Evolutionary conservation across 2,888 invertebrate genomes (phyloP), one percentile per base, ranked within the genome.

Genomic region (Trichogramma evanescens): DNA sequence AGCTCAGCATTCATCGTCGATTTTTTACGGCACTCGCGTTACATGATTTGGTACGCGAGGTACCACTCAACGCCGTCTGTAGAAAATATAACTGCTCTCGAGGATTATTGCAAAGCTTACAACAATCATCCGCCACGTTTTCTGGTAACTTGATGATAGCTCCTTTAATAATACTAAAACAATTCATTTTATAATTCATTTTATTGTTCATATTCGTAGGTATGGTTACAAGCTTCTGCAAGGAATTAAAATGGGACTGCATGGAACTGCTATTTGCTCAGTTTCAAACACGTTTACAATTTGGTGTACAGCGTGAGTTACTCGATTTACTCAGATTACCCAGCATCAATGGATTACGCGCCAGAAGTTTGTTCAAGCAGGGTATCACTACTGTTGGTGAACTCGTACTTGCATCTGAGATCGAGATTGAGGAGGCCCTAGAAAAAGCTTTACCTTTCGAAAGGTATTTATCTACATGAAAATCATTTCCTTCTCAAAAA

Each of bases 211-310:
- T 48, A 6, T 9, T 38, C 70, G 67, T 67, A 91, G 96, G 95
- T 59, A 97, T 97, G 91, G 92, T 98, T 1, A 94, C 95, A 4
- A 87, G 92, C n/a, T 98, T 99, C 80, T 95, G 96, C 77, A 86
- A 85, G 65, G 89, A 94, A 57, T 80, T 99, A 8, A 93, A 95
- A 39, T 99, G 98, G 97, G 85, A 85, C 66, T 92, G 89, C 74
- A 82, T 99, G 71, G 91, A 95, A 76, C 81, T 94, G 66, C 81
- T 99, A 48, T 84, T 99, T 49, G 86, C 89, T 0, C 93, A 96
- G 78, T 97, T 99, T 78, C 95, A 97, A 80, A 89, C 91, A 70
- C 87, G 98, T 10, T 82, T 99, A 49, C 92, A 93, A 71, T 97
- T 98, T 77, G 98, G 97, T 8, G 89, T 98, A 51, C 90, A 93